Base-by-base conservation (phyloP, 2,113 vertebrate species). In the Anseranas semipalmata region DNA sequence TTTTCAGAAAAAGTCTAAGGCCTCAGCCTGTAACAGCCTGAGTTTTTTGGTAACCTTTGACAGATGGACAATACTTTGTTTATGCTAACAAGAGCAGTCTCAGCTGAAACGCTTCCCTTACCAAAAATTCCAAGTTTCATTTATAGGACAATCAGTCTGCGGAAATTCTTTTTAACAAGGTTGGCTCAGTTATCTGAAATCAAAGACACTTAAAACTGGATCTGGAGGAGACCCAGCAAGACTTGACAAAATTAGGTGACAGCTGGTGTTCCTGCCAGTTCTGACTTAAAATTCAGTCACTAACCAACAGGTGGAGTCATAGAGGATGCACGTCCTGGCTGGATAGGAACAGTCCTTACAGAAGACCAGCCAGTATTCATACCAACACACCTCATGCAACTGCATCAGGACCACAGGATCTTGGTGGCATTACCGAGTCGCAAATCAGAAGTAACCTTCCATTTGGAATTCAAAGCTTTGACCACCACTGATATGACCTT, bases 231-330 rank as follows among this genome's bases (percentile, higher is more conserved):
- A 56, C 12, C 22, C 5, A 67, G 24, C 22, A 22, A 88, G 73
- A 71, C 43, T 43, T 66, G 39, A n/a, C 25, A 71, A 63, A 89
- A 68, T 48, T 37, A 37, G 79, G 56, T 15, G 19, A 60, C 81
- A 74, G 10, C 25, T 56, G 12, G 5, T 81, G 73, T 43, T 88
- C 39, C 50, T 77, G 30, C 13, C 39, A 74, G 41, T 56, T 60
- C 30, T 81, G 21, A 41, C 59, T 46, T 45, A n/a, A 52, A 28
- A 77, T 24, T 25, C 43, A 60, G 32, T 35, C 30, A 37, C 32
- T 33, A 39, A 55, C 39, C 17, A 67, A 11, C 3, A 0, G 1
- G 21, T 15, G 15, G 4, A 14, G 22, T n/a, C 33, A 4, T 27
- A 86, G 20, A 4, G 27, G 24, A 50, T 63, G 43, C 12, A 32